Base-by-base conservation (phyloP, 2,888 invertebrate genomes). In the Drosophila mimica region DNA sequence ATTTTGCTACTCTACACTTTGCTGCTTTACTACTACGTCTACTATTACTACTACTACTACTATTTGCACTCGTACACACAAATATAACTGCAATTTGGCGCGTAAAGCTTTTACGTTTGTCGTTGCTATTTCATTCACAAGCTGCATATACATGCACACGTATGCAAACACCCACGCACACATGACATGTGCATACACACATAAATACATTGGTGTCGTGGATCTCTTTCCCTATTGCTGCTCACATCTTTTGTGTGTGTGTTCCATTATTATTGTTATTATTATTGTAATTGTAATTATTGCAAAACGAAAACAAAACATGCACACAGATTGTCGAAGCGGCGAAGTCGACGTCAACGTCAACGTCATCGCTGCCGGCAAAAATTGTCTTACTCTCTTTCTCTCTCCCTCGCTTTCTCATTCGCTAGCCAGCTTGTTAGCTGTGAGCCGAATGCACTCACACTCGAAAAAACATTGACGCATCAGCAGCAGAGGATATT, bases 111-210 rank as follows among this genome's bases (percentile, higher is more conserved):
- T 28, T 25, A 11, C 17, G 28, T 54, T 25, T 58, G 28, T n/a
- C 25, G 61, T 64, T 38, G 38, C 52, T 40, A 54, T 64, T 57
- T 67, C 81, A 81, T 77, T 79, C 81, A 81, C 66, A 81, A 79
- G 66, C 62, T 70, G 25, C 34, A 54, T 38, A 28, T 48, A 11
- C 40, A 56, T 53, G 52, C 59, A 57, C 49, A 56, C 38, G 48
- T 25, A 53, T 17, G 40, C 31, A 48, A 4, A 71, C 46, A 70
- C 25, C 25, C 38, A 30, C 46, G 8, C 28, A 31, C 25, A n/a
- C 33, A 7, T n/a, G 30, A 63, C 25, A 4, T 31, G 28, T 30
- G 28, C 51, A 28, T 38, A 25, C 65, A 51, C 57, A 61, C 60
- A 51, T 30, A 20, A 38, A 63, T 33, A 40, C 33, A 28, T 20